Conservation (phyloP, 2,888 invertebrate genomes). For the Boloria euphrosyne region DNA sequence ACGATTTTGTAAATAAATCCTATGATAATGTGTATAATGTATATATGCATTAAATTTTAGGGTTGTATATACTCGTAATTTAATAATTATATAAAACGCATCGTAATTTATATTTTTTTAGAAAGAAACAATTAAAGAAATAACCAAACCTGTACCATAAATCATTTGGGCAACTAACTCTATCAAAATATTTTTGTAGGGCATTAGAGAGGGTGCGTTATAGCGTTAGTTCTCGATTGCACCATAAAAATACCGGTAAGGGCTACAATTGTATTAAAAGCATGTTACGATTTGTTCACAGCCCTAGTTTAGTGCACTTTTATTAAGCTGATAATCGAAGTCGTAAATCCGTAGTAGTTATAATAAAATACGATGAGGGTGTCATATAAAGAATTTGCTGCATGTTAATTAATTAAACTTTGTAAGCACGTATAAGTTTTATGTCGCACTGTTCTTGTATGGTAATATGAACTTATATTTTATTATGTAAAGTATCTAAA, state of each 20-base stretch:
- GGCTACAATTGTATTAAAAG: conserved; percentile 37
- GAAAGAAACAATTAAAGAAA: no score
- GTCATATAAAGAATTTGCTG: background rate
- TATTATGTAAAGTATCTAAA: no score
- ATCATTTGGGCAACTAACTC: no score
- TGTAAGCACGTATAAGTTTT: background rate
- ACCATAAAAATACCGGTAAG: conserved; percentile 38
- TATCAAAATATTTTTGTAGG: no score
- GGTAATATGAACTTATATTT: no score
- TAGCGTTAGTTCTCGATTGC: conserved; percentile 28
- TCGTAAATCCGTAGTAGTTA: conserved; percentile 2
- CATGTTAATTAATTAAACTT: background rate
- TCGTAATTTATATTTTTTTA: no score
- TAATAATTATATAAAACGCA: no score
- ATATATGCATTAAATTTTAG: no score
- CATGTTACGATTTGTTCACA: conserved; percentile 34
- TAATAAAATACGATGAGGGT: background rate
- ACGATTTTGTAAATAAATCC: no score
- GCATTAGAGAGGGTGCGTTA: conserved; percentile 16
- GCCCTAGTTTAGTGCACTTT: conserved; percentile 29
- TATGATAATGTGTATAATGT: no score
- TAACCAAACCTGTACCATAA: no score
- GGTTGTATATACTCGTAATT: no score
- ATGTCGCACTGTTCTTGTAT: background rate
- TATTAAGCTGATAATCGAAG: conserved; percentile 31